Evolutionary conservation across 1,140 invertebrate species (phyloP), one percentile per base, ranked within the genome.

Genomic region (Drepana arcuata): DNA sequence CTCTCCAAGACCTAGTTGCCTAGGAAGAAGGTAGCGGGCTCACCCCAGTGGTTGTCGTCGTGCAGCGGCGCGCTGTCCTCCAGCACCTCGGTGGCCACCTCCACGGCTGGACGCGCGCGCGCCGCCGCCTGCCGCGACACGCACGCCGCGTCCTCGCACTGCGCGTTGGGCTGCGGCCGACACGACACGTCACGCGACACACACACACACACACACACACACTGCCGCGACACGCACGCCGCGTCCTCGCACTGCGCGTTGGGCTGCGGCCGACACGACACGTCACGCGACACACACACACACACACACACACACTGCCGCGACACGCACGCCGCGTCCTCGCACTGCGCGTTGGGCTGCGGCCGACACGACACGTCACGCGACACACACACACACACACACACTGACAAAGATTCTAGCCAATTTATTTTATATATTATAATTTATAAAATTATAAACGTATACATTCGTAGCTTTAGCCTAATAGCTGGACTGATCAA

Each of bases 41-140:
- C 87, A 89, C 95, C 95, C 94, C 95, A 98, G 40, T 95, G 91
- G 83, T 99, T 98, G 28, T 94, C 93, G 60, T 94, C 92, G 62
- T 97, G 95, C 7, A 95, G 35, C 0, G 90, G 89, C 30, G 68
- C 68, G 30, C 86, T 79, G 41, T 90, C 86, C 24, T 85, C 73
- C 12, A 87, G 79, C 32, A 88, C 86, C 38, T 86, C 86, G n/a
- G 86, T 82, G 11, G 79, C 69, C 7, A 85, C 44, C 34, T 83
- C 77, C 23, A 88, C 86, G 10, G 84, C 79, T 1, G 86, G 84
- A 34, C 80, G 79, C 7, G 86, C 75, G 53, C 86, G 85, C 59
- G 85, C 92, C 64, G 95, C 93, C 52, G 83, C 60, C 69, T 99
- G 97, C 28, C 91, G 86, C 54, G 85, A 51, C 27, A 83, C 62